A percentile compares a stretch with the other conserved stretches of the same genome.
Evolutionary conservation across 2,113 vertebrate species (phyloP).

Genomic region (Festucalex cinctus): DNA sequence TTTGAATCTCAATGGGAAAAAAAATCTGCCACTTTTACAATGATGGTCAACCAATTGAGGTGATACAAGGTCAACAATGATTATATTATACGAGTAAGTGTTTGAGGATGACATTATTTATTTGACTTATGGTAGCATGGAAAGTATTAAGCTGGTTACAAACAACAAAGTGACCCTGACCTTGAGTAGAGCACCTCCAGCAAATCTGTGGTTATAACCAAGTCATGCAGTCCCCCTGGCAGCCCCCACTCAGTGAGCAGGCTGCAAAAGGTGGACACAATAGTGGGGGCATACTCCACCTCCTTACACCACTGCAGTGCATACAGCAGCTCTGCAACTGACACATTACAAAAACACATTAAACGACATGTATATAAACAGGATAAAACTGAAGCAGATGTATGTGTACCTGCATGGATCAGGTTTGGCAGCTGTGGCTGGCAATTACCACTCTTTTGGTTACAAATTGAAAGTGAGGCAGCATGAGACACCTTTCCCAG

Average conservation of each 20-base stretch:
- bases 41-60: neutral
- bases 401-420: conserved; percentile 53
- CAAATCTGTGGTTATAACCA: conserved; percentile 59
- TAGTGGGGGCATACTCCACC: conserved; percentile 68
- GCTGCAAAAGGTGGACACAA: conserved; percentile 73
- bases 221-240: conserved; percentile 61
- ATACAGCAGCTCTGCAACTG: conserved; percentile 87
- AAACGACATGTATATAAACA: neutral
- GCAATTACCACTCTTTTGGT: conserved; percentile 34
- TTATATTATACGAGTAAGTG: neutral
- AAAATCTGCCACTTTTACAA: no score
- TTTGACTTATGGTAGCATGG: neutral
- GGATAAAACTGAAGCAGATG: neutral
- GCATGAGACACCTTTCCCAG: conserved; percentile 76
- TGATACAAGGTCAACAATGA: neutral
- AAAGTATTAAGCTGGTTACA: neutral
- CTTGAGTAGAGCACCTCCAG: conserved; percentile 80
- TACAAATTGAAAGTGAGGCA: conserved; percentile 51
- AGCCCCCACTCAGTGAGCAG: conserved; percentile 78
- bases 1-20: no score
- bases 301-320: conserved; percentile 92
- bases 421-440: conserved; percentile 34
- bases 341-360: neutral
- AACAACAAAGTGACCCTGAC: conserved; percentile 54
- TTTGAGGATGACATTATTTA: neutral